Percentiles rank a stretch among this genome's conserved stretches.
phyloP scores from a whole-genome alignment of 2,113 vertebrate genomes.

The Eclectus roratus region DNA sequence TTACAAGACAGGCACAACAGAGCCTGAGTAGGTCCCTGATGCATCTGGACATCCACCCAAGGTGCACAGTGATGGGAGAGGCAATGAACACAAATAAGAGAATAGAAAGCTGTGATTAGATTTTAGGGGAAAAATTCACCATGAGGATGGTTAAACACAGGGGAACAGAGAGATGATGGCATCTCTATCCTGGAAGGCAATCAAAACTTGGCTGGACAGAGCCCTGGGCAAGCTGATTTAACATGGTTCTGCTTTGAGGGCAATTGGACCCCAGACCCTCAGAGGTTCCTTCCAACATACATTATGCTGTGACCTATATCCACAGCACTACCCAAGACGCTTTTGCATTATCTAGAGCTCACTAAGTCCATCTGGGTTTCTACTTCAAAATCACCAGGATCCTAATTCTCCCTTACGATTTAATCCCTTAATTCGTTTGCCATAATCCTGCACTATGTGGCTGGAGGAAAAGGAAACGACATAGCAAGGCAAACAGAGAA shows the following conservation, averaged over 20 bases:
- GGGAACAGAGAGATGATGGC: background rate
- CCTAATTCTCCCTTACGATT: constrained; percentile 2
- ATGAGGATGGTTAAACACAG: background rate
- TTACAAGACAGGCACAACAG: background rate
- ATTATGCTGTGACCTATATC: background rate
- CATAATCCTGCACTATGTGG: constrained; percentile 9
- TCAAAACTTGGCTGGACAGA: background rate
- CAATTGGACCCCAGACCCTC: background rate
- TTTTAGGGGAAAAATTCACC: background rate
- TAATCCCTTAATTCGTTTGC: constrained; percentile 56
- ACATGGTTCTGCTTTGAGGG: background rate
- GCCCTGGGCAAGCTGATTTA: background rate
- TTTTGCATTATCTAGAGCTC: constrained; percentile 13
- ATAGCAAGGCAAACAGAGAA: constrained; percentile 35
- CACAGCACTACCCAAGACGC: background rate
- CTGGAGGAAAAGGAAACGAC: constrained; percentile 25
- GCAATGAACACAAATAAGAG: accelerated
- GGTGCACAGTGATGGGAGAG: background rate
- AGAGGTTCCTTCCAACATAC: background rate
- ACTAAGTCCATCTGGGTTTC: constrained; percentile 7
- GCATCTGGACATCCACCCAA: no score
- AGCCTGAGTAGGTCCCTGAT: background rate
- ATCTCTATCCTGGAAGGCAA: background rate
- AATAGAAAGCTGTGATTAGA: background rate
- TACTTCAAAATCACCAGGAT: constrained; percentile 2